Conservation (phyloP, 1,140 invertebrate species). For the Dryas iulia region DNA sequence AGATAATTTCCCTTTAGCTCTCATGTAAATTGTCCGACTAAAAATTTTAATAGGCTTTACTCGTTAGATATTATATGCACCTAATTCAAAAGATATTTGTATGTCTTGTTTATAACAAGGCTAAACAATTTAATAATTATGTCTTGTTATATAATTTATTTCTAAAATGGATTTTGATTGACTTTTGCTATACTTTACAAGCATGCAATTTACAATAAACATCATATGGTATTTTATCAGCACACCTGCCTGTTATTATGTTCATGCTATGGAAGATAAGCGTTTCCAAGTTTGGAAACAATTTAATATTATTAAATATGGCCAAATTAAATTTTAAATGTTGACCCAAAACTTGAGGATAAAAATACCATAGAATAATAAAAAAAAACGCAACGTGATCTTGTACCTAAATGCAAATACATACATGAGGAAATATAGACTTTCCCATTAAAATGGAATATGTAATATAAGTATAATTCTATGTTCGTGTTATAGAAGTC, state of each 20-base stretch:
- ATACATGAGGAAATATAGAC: neutral
- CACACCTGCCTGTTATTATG: neutral
- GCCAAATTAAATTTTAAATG: neutral
- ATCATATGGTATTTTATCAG: neutral
- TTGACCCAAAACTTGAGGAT: neutral
- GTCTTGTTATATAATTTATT: neutral
- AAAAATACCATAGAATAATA: neutral
- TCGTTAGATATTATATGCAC: neutral
- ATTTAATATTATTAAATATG: neutral
- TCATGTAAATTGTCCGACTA: neutral
- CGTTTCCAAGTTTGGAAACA: neutral
- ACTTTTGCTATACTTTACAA: neutral
- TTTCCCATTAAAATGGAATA: neutral
- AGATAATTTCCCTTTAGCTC: slow-evolving; percentile 8
- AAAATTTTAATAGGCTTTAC: slow-evolving; percentile 7
- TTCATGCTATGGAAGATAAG: neutral
- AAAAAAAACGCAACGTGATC: neutral
- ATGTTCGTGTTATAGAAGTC: neutral
- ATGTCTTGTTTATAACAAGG: neutral
- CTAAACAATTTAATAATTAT: neutral
- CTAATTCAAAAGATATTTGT: neutral
- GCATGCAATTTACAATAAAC: neutral
- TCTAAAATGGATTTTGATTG: neutral
- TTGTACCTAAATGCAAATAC: neutral
- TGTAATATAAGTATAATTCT: neutral